Evolutionary conservation across 2,888 invertebrate genomes (phyloP).

Genomic region (Lasioglossum figueresi): DNA sequence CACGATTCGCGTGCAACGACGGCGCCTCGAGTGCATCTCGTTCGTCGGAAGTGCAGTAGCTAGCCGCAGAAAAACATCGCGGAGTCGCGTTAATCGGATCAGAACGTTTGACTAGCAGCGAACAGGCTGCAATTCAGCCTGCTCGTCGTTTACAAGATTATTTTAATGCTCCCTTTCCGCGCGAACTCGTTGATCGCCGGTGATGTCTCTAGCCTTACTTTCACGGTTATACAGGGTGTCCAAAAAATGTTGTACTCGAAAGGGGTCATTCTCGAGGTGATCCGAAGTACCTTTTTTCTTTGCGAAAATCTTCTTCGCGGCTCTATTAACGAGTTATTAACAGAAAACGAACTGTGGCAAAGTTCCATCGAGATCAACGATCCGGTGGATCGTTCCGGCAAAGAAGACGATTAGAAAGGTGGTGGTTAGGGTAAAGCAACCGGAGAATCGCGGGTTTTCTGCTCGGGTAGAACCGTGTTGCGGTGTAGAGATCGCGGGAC

Average conservation of each 20-base stretch:
- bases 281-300: too few relatives aligned
- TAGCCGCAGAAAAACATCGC: background rate
- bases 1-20: background rate
- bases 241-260: too few relatives aligned
- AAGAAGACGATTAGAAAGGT: background rate
- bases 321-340: too few relatives aligned
- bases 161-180: background rate
- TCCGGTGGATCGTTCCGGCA: background rate
- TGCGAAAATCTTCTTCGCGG: too few relatives aligned
- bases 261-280: too few relatives aligned
- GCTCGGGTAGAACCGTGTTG: constrained; percentile 15
- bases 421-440: constrained; percentile 23
- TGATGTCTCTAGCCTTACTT: background rate
- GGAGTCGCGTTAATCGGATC: constrained; percentile 1
- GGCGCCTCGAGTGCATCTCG: background rate
- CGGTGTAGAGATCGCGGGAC: constrained; percentile 9
- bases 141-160: background rate
- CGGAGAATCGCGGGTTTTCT: constrained; percentile 39
- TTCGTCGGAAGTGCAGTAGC: background rate
- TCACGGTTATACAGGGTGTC: background rate
- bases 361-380: background rate
- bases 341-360: background rate
- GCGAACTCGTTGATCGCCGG: background rate
- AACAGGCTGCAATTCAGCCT: background rate
- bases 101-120: background rate